Evolutionary conservation across 2,113 vertebrate species (phyloP).

Genomic region (Saccopteryx leptura): DNA sequence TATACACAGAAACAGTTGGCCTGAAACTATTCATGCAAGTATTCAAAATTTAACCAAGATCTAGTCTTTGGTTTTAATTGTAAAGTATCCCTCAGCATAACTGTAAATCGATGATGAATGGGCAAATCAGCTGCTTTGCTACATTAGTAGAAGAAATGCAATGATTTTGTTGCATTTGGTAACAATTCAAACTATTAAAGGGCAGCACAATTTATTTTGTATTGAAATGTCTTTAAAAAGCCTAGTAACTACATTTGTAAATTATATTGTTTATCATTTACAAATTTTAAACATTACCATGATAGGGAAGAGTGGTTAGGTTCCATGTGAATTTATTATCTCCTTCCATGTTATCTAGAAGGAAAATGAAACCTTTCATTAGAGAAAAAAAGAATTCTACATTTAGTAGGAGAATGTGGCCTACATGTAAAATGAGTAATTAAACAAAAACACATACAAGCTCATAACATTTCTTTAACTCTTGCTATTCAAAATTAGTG

Average conservation of each 20-base stretch:
- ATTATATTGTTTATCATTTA: not conserved
- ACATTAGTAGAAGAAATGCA: not conserved
- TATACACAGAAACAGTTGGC: not conserved
- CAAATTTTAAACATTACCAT: conserved; percentile 84
- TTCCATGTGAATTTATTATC: conserved; percentile 88
- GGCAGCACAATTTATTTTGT: not conserved
- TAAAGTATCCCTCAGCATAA: not conserved
- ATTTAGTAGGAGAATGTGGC: not conserved
- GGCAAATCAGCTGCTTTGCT: not conserved
- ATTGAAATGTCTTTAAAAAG: not conserved
- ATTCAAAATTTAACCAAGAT: not conserved
- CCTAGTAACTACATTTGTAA: not conserved
- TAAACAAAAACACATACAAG: not conserved
- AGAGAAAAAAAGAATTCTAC: not conserved
- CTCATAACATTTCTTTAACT: not conserved
- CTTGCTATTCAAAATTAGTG: conserved; percentile 5
- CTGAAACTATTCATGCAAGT: not conserved
- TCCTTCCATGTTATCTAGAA: conserved; percentile 83
- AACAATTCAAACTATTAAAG: not conserved
- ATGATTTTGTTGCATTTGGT: not conserved
- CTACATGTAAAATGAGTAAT: not conserved
- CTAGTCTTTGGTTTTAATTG: not conserved
- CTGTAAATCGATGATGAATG: not conserved
- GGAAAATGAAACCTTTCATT: conserved; percentile 75
- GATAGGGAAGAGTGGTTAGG: conserved; percentile 86